Evolutionary conservation across 2,113 vertebrate species (phyloP).

Genomic region (Upupa epops): DNA sequence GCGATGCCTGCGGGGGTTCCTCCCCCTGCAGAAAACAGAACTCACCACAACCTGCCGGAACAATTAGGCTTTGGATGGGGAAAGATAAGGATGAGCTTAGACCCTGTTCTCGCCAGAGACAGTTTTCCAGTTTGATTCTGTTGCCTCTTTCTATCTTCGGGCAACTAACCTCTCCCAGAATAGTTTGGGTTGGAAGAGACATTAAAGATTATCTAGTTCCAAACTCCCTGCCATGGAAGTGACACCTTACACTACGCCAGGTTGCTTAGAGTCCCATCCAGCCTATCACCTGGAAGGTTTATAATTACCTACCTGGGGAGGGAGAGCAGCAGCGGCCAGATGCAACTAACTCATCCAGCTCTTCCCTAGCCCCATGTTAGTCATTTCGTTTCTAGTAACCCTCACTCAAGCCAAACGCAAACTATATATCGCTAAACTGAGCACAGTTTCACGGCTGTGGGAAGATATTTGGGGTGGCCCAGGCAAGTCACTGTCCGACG

Average conservation of each 20-base stretch:
- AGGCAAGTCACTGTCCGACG: neutral
- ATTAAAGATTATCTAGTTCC: neutral
- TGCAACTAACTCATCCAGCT: neutral
- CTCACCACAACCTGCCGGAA: neutral
- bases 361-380: neutral
- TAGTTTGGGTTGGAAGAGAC: neutral
- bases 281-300: neutral
- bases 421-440: neutral
- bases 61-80: neutral
- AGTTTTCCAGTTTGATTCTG: neutral
- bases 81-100: neutral
- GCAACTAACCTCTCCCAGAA: neutral
- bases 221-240: no score
- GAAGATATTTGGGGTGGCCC: neutral
- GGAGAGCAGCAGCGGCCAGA: neutral
- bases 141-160: neutral
- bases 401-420: neutral
- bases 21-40: neutral
- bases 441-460: rapidly evolving
- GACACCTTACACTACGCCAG: neutral
- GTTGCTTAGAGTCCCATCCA: neutral
- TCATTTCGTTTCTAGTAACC: neutral
- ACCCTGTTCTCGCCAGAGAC: neutral
- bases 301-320: neutral
- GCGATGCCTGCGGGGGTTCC: no score